Percentiles rank a stretch among this genome's conserved stretches.
These are phyloP conservation scores for Halcyon leucocephala DNA, from an alignment of 2,797 vertebrate genomes.

Conservation along the genomic window DNA sequence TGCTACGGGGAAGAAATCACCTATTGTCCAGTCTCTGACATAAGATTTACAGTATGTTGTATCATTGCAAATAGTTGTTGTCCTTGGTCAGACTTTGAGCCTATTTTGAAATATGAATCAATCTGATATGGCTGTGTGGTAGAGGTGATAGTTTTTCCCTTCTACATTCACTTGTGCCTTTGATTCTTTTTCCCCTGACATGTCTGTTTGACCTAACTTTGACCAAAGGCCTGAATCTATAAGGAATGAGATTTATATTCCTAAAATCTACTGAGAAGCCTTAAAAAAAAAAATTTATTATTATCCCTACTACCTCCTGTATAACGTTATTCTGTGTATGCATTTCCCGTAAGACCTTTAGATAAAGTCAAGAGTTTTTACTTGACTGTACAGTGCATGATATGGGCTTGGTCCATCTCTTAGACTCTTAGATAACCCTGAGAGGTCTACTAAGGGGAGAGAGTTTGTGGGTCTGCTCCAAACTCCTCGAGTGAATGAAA, in stretches of 20 bases:
- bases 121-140: neutral
- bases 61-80: slow-evolving; percentile 25
- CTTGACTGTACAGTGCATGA: neutral
- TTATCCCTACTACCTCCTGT: neutral
- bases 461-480: neutral
- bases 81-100: slow-evolving; percentile 47
- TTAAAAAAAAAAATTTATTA: neutral
- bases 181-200: neutral
- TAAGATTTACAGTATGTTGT: slow-evolving; percentile 46
- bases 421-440: neutral
- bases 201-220: neutral
- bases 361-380: neutral
- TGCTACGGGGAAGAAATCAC: slow-evolving; percentile 21
- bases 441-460: neutral
- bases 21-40: neutral
- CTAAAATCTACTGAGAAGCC: neutral
- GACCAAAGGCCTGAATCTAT: neutral
- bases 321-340: neutral
- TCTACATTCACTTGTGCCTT: neutral
- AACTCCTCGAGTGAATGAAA: neutral
- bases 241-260: neutral
- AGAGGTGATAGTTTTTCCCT: neutral
- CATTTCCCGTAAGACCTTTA: neutral
- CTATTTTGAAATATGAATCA: slow-evolving; percentile 20
- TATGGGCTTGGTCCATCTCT: neutral